Evolutionary conservation across 2,888 invertebrate genomes (phyloP).

Genomic region (Criorhina ranunculi): DNA sequence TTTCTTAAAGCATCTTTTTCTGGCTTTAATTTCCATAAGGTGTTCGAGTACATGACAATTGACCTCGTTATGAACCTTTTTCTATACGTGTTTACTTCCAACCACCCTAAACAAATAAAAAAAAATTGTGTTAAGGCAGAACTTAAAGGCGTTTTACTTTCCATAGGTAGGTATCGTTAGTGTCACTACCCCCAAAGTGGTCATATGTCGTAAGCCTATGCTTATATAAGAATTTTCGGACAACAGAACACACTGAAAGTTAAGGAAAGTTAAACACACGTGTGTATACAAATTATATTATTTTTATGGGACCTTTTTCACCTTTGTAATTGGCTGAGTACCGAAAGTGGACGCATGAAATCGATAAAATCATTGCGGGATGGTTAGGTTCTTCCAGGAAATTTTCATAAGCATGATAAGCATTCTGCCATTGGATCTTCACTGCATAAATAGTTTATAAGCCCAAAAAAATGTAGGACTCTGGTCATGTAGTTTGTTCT

Average conservation of each 20-base stretch:
- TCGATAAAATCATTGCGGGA: not conserved
- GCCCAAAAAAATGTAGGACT: no score
- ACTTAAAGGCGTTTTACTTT: not conserved
- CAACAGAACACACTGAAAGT: not conserved
- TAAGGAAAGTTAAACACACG: constrained; percentile 12
- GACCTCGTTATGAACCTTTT: constrained; percentile 18
- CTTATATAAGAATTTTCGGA: not conserved
- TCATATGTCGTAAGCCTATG: not conserved
- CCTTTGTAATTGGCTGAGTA: no score
- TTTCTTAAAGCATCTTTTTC: constrained; percentile 12
- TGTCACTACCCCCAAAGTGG: not conserved
- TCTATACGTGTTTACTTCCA: not conserved
- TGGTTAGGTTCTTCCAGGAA: no score
- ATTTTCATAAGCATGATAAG: no score
- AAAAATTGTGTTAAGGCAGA: not conserved
- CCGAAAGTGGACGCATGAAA: not conserved
- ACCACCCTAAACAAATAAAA: not conserved
- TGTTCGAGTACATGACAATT: constrained; percentile 8
- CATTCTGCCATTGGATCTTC: no score
- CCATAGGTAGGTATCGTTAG: not conserved
- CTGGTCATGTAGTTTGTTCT: no score
- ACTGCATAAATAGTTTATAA: no score
- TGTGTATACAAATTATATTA: not conserved
- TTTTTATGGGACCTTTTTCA: no score
- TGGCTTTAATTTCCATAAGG: not conserved